Base-by-base conservation (phyloP, 2,797 vertebrate species). In the Mycteria americana region DNA sequence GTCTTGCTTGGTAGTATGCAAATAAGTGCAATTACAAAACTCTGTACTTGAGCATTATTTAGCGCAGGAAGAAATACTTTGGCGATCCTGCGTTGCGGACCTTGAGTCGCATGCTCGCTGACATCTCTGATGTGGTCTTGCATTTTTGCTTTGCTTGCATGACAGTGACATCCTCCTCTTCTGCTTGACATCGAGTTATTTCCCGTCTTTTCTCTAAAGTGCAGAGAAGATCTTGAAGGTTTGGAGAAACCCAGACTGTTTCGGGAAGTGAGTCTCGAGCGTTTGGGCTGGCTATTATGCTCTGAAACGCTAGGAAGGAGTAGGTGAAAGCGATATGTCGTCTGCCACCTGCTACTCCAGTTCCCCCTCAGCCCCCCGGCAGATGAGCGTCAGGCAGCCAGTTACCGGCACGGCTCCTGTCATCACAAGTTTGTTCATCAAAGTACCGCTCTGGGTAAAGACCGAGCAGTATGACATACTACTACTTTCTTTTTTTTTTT, bases 71-170 rank as follows among this genome's bases (percentile, higher is more conserved):
- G 73, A 28, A 43, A 16, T n/a, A 19, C 39, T 75, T 7, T 21
- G 33, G 4, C 0, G 10, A 2, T n/a, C 43, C 46, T 57, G 80
- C 5, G 3, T 13, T 33, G 69, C 45, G 86, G 83, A 59, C 50
- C 0, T 21, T 5, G 1, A 56, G 57, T 41, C 3, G 2, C 0
- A 0, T 41, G 62, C 62, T 92, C 28, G 1, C 51, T 46, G 65
- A 21, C 57, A 15, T 70, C 88, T 68, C 27, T 8, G 1, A 31
- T n/a, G 59, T 53, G 24, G 28, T 46, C 82, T 37, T 39, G 46
- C 1, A 0, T 62, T 78, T 60, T 35, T 63, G 75, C 88, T 84
- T 45, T 24, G 60, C 86, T 86, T 1, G 16, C 64, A 27, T 8
- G 10, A 33, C 54, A 14, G 62, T 31, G 78, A 85, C 43, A 21